These are phyloP conservation scores for Lamproptera curius DNA, from an alignment of 2,888 invertebrate genomes.

Conservation along the genomic window DNA sequence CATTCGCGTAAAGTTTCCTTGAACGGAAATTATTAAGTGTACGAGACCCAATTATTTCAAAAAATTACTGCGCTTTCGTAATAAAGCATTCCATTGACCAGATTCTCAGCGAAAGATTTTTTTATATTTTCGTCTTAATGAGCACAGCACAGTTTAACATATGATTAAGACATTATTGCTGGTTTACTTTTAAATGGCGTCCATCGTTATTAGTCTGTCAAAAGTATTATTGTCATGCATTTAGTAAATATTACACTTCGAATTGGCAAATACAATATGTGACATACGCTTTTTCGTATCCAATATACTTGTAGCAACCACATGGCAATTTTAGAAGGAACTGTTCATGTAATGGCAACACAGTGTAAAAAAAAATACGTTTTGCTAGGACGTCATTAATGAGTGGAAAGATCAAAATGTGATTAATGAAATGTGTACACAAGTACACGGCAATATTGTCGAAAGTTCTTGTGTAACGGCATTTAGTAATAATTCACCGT, in stretches of 20 bases:
- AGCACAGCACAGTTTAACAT: background rate
- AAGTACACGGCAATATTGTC: conserved; percentile 45
- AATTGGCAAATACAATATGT: too few relatives aligned
- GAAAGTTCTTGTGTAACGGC: conserved; percentile 45
- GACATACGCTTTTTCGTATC: too few relatives aligned
- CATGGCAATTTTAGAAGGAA: too few relatives aligned
- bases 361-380: too few relatives aligned
- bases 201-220: background rate
- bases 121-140: background rate
- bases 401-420: conserved; percentile 55
- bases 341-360: too few relatives aligned
- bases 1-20: conserved; percentile 9
- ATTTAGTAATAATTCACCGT: conserved; percentile 48
- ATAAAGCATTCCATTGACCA: background rate
- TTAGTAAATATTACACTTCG: too few relatives aligned
- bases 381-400: conserved; percentile 36
- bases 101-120: background rate
- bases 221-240: too few relatives aligned
- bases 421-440: conserved; percentile 55
- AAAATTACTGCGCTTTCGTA: background rate
- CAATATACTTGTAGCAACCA: too few relatives aligned
- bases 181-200: background rate
- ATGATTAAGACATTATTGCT: background rate
- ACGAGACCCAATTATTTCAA: background rate
- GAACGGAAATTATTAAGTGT: conserved; percentile 2